Conservation (phyloP, 64 coral and sea anemone species). For the Pachyseris speciosa region DNA sequence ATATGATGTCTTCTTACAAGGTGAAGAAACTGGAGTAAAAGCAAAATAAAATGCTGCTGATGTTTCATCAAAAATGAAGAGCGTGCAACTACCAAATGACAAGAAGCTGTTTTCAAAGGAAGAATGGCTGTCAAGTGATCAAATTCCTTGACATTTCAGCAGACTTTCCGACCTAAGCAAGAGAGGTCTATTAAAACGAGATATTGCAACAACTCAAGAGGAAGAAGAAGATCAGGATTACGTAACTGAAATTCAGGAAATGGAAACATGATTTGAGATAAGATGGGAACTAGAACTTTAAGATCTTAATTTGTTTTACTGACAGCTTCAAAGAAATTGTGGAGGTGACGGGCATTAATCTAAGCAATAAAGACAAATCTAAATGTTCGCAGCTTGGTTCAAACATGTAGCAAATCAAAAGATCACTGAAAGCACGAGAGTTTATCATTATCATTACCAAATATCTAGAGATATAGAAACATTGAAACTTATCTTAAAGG, state of each 20-base stretch:
- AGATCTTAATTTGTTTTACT: neutral
- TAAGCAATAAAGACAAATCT: neutral
- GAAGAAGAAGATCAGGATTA: neutral
- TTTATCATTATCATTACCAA: too few relatives aligned
- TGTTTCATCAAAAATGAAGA: conserved; percentile 16
- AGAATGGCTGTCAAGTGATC: conserved; percentile 26
- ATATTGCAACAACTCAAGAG: neutral
- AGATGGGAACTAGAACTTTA: conserved; percentile 17
- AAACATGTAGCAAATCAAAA: too few relatives aligned
- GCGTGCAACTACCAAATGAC: neutral
- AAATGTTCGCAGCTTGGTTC: too few relatives aligned
- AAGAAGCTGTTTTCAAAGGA: neutral
- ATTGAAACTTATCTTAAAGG: too few relatives aligned
- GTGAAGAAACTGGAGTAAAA: conserved; percentile 35
- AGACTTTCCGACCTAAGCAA: neutral
- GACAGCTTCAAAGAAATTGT: neutral
- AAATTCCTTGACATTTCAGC: conserved; percentile 31
- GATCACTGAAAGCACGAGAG: too few relatives aligned
- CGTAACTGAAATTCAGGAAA: neutral
- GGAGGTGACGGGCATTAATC: too few relatives aligned
- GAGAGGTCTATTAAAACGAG: neutral
- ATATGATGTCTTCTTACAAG: conserved; percentile 21
- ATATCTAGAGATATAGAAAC: too few relatives aligned
- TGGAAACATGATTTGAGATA: conserved; percentile 18
- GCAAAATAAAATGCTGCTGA: conserved; percentile 11